Evolutionary conservation across 2,888 invertebrate species (phyloP), one percentile per base, ranked within the genome.

Genomic region (Aleiodes alternator): DNA sequence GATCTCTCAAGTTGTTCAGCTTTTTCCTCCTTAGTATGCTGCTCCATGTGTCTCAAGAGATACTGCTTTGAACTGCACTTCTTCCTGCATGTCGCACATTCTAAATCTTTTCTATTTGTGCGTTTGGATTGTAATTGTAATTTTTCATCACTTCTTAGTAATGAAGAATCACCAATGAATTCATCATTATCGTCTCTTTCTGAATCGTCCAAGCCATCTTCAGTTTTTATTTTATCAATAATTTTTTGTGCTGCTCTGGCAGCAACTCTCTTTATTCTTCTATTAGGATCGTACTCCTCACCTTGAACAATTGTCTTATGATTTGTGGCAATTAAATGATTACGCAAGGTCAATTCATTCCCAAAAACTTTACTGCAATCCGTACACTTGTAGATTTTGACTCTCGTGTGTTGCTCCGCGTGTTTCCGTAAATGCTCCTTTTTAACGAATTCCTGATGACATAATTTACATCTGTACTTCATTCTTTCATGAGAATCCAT

Each of bases 161-260:
- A 29, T 14, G 16, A 6, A 14, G 38, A 2, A 14, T 72, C 59
- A 14, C 12, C 51, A 9, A 29, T 43, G n/a, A 80, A 78, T 12
- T 79, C 79, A 43, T 83, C 82, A 7, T 82, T 78, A 3, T 82
- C 82, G 0, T 85, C 84, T 3, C 80, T 76, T 2, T 83, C 86
- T 8, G 81, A 83, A 9, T 87, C 87, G 57, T 87, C 88, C 1
- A 84, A 66, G 8, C 79, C 84, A 57, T 86, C 84, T 16, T 88
- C 88, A 0, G 86, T 89, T 76, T 86, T 89, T 4, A 89, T 89
- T 73, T 87, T 85, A 70, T 89, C 89, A 16, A 89, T 89, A 14
- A 89, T 89, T 34, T 84, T 88, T 50, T 89, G 88, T 0, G 89
- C 89, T 0, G 88, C 89, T 66, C 83, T 88, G 0, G 89, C 89